Percentiles rank a stretch among this genome's conserved stretches.
Conservation (phyloP, 2,113 vertebrate genomes). For the Machaerirhynchus nigripectus region DNA sequence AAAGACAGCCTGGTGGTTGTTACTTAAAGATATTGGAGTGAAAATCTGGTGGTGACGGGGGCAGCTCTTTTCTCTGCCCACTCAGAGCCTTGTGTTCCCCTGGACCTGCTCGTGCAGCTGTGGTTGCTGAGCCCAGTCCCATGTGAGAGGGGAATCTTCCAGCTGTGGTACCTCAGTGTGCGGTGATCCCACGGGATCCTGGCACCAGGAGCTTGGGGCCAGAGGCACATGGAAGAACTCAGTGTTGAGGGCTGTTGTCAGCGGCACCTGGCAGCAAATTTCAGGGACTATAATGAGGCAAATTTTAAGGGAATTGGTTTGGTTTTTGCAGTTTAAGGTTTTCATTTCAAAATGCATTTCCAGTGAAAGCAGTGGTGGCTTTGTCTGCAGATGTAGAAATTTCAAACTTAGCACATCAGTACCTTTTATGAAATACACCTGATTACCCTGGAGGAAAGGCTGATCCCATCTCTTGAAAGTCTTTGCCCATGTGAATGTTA, state of each 20-base stretch:
- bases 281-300: background rate
- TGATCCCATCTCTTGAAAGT: background rate
- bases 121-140: accelerated
- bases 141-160: accelerated
- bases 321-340: background rate
- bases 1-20: background rate
- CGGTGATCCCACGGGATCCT: accelerated
- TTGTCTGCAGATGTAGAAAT: background rate
- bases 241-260: background rate
- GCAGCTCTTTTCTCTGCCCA: background rate
- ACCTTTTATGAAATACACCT: background rate
- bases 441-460: background rate
- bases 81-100: background rate
- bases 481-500: background rate
- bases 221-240: accelerated
- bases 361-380: background rate
- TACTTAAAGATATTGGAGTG: background rate
- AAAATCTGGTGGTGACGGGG: background rate
- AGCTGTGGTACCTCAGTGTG: accelerated
- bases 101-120: accelerated
- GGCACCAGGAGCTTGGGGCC: accelerated
- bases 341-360: background rate
- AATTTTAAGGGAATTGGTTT: background rate
- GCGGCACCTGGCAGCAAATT: accelerated
- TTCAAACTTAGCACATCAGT: background rate